These are phyloP conservation scores for Colaptes auratus DNA, from an alignment of 2,113 vertebrate species.

Conservation along the genomic window DNA sequence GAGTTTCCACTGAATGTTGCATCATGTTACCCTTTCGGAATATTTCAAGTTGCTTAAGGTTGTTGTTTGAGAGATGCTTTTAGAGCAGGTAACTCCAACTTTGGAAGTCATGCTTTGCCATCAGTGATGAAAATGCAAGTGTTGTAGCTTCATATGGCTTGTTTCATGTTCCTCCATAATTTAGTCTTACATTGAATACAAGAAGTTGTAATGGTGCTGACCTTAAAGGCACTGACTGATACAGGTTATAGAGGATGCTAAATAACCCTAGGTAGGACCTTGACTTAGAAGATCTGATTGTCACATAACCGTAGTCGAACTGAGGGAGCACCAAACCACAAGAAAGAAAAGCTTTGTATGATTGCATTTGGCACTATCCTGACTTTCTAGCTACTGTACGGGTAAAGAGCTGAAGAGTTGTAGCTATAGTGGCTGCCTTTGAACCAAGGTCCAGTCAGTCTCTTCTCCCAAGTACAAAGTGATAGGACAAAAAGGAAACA, in stretches of 20 bases:
- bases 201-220: neutral
- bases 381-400: neutral
- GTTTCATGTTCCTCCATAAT: neutral
- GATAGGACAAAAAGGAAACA: too few species aligned
- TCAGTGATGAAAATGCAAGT: neutral
- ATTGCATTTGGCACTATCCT: neutral
- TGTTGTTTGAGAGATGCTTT: neutral
- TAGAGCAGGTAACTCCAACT: neutral
- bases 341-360: neutral
- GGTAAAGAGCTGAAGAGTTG: neutral
- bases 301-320: neutral
- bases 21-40: neutral
- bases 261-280: neutral
- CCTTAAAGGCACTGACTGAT: neutral
- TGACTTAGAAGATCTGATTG: neutral
- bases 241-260: neutral
- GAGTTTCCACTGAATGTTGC: neutral
- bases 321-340: neutral
- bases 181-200: neutral
- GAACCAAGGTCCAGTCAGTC: neutral
- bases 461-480: too few species aligned
- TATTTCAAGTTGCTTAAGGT: neutral
- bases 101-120: neutral
- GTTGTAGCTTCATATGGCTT: neutral
- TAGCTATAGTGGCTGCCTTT: neutral